Conservation (phyloP, 92 coral and sea anemone genomes). For the Virgularia gustaviana region DNA sequence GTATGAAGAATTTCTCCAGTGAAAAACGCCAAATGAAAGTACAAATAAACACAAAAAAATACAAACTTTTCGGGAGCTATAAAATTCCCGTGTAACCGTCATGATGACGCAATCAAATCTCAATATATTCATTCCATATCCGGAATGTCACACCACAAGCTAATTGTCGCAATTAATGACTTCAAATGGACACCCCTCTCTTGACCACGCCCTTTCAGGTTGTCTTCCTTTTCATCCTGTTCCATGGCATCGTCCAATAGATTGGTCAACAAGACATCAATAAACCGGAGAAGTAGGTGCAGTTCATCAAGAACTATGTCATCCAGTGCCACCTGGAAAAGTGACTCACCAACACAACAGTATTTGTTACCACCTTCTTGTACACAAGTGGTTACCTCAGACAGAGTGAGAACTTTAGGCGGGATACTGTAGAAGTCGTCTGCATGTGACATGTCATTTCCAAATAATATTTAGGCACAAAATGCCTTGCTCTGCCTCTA, state of each 20-base stretch:
- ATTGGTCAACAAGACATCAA: conserved; percentile 39
- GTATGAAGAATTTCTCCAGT: no score
- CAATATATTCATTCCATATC: no score
- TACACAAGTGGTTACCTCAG: conserved; percentile 36
- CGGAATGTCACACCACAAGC: conserved; percentile 50
- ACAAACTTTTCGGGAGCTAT: no score
- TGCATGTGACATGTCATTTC: background rate
- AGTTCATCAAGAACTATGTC: conserved; percentile 21
- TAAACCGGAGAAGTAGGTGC: conserved; percentile 12
- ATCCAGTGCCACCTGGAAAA: conserved; percentile 46
- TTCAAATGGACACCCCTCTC: conserved; percentile 22
- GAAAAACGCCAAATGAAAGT: no score
- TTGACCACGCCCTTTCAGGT: conserved; percentile 13
- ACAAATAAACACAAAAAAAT: no score
- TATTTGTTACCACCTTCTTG: conserved; percentile 12
- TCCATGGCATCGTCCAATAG: conserved; percentile 62
- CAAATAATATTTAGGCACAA: no score
- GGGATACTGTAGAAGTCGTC: conserved; percentile 1
- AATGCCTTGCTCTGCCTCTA: no score
- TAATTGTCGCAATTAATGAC: conserved; percentile 15
- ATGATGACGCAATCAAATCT: no score
- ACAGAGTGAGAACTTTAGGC: conserved; percentile 43
- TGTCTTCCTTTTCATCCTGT: conserved; percentile 45
- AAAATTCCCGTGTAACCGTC: no score
- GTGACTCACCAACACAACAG: conserved; percentile 48